Base-by-base conservation (phyloP, 64 coral and sea anemone species). In the Exaiptasia diaphana region DNA sequence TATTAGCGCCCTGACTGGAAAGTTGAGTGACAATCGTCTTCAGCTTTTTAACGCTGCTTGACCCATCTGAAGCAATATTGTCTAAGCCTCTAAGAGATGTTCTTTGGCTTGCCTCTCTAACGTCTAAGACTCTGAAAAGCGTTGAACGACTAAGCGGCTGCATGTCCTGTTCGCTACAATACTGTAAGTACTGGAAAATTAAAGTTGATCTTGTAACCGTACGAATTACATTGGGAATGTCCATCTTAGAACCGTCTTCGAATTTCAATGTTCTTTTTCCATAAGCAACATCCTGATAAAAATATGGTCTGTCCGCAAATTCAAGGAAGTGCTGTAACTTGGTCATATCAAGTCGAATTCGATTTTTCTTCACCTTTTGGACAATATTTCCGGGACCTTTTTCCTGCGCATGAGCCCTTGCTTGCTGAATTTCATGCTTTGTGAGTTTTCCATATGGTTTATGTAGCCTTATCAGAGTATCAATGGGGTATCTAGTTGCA, bases 181-280 rank as follows among this genome's bases (percentile, higher is more conserved):
- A 41, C 24, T 59, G 26, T n/a, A 50, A 38, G 15, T 67, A 87
- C 49, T 87, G 83, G 13, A 65, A 17, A 55, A 87, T 78, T 48
- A 78, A 78, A 10, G 74, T 87, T 13, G 74, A 53, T 18, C 85
- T 53, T n/a, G 74, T 78, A 10, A 87, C 85, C 0, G 37, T 87
- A 20, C 61, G 73, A 13, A 87, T 67, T 21, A 79, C 33, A 46
- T 78, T 87, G 13, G 74, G 74, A 73, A 87, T 87, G 5, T n/a
- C n/a, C 67, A 87, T 30, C 20, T 49, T 67, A 22, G 77, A 58
- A 38, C 85, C 75, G 42, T 61, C 60, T 15, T 87, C 83, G 13
- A 86, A 43, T n/a, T 46, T 75, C 12, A 77, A 29, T 26, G 83
- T 77, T 36, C 42, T 35, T 8, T 13, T 74, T 27, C 83, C 71